Percentiles rank a stretch among this genome's conserved stretches.
Conservation (phyloP, 2,797 vertebrate genomes). For the Pampus argenteus region DNA sequence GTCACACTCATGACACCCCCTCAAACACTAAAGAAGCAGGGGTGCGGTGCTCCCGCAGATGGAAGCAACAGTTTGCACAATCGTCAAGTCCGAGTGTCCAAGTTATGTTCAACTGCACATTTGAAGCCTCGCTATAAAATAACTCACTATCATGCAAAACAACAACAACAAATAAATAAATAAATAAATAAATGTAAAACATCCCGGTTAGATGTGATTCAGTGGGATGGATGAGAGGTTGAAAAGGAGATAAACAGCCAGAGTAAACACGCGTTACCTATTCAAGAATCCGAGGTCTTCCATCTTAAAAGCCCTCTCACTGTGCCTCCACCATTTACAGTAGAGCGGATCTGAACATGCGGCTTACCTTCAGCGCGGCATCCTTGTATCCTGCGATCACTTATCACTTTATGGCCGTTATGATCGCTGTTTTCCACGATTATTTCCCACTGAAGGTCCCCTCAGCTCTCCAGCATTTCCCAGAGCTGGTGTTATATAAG, state of each 20-base stretch:
- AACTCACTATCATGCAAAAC: not conserved
- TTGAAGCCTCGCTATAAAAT: constrained; percentile 16
- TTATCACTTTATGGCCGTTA: constrained; percentile 28
- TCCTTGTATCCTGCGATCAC: constrained; percentile 13
- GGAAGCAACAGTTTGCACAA: constrained; percentile 82
- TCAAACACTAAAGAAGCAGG: constrained; percentile 37
- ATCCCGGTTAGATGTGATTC: not conserved
- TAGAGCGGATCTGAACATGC: constrained; percentile 20
- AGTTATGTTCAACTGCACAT: constrained; percentile 58
- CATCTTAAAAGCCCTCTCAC: constrained; percentile 63
- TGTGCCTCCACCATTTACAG: constrained; percentile 64
- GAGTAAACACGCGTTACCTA: constrained; percentile 54
- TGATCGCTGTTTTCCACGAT: constrained; percentile 40
- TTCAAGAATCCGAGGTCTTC: constrained; percentile 67
- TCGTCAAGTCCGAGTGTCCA: constrained; percentile 56
- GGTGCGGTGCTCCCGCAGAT: constrained; percentile 62
- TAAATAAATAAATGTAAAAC: not conserved
- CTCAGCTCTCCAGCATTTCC: constrained; percentile 57
- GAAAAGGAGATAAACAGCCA: constrained; percentile 23
- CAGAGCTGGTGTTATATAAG: constrained; percentile 77
- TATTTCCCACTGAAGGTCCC: constrained; percentile 50
- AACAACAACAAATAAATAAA: too few species aligned
- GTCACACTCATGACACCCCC: not conserved
- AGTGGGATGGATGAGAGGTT: not conserved
- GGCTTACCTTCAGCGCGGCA: constrained; percentile 68